Evolutionary conservation across 30 jellyfish, hydroid and myxozoan genomes (phyloP).

Genomic region (Turritopsis dohrnii): DNA sequence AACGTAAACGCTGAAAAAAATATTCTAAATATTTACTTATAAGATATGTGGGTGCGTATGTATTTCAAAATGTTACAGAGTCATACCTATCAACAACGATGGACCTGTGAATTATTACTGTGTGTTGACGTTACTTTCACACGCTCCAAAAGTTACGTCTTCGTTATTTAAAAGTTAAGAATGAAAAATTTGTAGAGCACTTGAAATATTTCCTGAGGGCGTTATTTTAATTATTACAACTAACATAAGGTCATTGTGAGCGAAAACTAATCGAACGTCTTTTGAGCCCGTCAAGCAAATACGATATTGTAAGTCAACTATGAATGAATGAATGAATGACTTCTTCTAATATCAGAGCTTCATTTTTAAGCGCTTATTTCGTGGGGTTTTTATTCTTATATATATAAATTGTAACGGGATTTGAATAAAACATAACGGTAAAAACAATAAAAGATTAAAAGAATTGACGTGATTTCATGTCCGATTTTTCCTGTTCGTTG

Average conservation of each 20-base stretch:
- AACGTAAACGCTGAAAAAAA: not conserved
- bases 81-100: not conserved
- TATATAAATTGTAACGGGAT: not conserved
- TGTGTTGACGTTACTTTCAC: not conserved
- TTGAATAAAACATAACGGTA: not conserved
- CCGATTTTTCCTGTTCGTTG: not conserved
- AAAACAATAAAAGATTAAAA: not conserved
- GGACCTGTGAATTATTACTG: too few species aligned
- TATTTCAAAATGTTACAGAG: not conserved
- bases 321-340: not conserved
- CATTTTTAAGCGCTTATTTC: not conserved
- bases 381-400: too few species aligned
- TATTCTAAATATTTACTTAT: not conserved
- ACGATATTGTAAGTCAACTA: not conserved
- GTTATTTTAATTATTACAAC: too few species aligned
- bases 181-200: too few species aligned
- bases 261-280: not conserved
- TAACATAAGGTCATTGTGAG: not conserved
- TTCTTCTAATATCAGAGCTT: not conserved
- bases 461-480: not conserved
- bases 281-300: not conserved
- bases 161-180: too few species aligned
- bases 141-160: not conserved
- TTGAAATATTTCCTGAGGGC: too few species aligned
- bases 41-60: not conserved